Percentiles rank a stretch among this genome's conserved stretches.
Conservation (phyloP, 2,888 invertebrate species). For the Lasioglossum malachurum region DNA sequence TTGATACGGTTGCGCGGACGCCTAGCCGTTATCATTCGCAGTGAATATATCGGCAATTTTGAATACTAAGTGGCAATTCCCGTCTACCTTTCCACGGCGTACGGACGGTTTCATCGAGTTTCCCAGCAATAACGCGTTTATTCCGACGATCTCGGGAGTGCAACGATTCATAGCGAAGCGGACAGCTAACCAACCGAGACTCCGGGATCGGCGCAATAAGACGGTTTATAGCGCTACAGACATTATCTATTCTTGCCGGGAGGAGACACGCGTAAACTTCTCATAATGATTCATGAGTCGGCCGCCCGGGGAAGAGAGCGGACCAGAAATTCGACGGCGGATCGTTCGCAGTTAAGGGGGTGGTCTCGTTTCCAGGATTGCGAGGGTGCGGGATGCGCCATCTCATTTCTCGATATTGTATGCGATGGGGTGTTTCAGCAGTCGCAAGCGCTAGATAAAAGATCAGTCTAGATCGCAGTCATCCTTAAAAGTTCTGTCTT, state of each 20-base stretch:
- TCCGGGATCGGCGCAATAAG: conserved; percentile 27
- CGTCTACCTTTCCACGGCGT: background rate
- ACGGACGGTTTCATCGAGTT: conserved; percentile 9
- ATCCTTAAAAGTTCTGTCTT: too few relatives aligned
- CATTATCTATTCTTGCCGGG: conserved; percentile 22
- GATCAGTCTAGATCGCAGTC: too few relatives aligned
- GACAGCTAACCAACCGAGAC: conserved; percentile 21
- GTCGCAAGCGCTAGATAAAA: too few relatives aligned
- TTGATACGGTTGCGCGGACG: background rate
- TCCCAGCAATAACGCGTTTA: conserved; percentile 6
- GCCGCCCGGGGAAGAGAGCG: background rate
- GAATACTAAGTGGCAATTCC: conserved; percentile 10
- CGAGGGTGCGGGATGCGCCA: too few relatives aligned
- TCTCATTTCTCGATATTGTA: too few relatives aligned
- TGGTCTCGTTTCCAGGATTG: too few relatives aligned
- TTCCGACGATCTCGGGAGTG: background rate
- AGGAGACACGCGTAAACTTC: conserved; percentile 22
- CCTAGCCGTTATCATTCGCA: background rate
- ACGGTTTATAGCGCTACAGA: conserved; percentile 13
- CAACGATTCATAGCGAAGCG: conserved; percentile 24
- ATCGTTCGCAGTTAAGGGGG: background rate
- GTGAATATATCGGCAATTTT: conserved; percentile 7
- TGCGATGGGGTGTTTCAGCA: too few relatives aligned
- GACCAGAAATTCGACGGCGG: background rate
- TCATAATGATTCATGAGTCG: conserved; percentile 16